phyloP scores from a whole-genome alignment of 2,797 vertebrate species.

The Bovichtus diacanthus region DNA sequence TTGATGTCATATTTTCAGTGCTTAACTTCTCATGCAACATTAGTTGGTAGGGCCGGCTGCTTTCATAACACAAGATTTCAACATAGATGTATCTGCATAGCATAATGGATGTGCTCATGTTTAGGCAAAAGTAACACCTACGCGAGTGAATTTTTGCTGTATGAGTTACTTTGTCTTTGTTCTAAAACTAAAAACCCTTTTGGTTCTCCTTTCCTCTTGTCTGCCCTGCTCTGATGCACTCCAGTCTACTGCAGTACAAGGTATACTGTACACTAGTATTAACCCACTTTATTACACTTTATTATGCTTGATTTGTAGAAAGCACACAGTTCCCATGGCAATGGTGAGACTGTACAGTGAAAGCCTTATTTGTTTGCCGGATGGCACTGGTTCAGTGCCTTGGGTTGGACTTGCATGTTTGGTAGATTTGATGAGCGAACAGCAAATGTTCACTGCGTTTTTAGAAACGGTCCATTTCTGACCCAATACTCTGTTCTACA shows the following conservation, averaged over 20 bases:
- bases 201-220: conserved; percentile 25
- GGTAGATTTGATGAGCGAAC: conserved; percentile 67
- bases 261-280: conserved; percentile 55
- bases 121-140: neutral
- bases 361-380: conserved; percentile 75
- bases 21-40: conserved; percentile 26
- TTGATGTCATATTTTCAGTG: conserved; percentile 5
- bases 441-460: conserved; percentile 58
- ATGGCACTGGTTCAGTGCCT: conserved; percentile 62
- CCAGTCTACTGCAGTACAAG: conserved; percentile 40
- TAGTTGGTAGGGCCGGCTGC: neutral
- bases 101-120: neutral
- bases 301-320: conserved; percentile 76
- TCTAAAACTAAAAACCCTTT: conserved; percentile 19
- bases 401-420: conserved; percentile 68
- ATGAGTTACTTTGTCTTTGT: conserved; percentile 24
- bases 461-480: conserved; percentile 68
- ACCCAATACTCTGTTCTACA: conserved; percentile 43
- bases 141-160: conserved; percentile 18
- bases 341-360: conserved; percentile 61
- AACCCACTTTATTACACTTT: conserved; percentile 65
- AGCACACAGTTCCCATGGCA: conserved; percentile 77
- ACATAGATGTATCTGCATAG: neutral
- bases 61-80: conserved; percentile 31
- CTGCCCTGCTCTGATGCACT: conserved; percentile 28